Percentiles rank a stretch among this genome's conserved stretches.
phyloP scores from a whole-genome alignment of 2,888 invertebrate species.

The Scelioninae gen. 2 region DNA sequence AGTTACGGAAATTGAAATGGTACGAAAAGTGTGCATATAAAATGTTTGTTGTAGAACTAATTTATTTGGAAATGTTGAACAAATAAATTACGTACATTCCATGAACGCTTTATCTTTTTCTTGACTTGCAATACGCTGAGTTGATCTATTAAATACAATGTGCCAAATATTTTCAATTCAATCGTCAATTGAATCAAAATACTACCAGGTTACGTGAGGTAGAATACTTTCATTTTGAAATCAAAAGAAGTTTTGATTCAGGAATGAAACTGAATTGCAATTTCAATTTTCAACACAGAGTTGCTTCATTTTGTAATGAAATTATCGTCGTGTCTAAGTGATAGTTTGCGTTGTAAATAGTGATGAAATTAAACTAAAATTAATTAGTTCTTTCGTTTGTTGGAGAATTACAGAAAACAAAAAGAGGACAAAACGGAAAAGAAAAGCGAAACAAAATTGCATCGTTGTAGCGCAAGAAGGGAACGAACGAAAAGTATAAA shows the following conservation, averaged over 20 bases:
- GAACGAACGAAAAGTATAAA: slow-evolving; percentile 27
- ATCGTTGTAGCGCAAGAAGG: slow-evolving; percentile 1
- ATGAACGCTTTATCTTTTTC: background rate
- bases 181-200: slow-evolving; percentile 9
- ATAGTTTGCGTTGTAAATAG: slow-evolving; percentile 43
- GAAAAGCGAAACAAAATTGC: no score
- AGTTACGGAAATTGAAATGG: no score
- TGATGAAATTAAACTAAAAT: slow-evolving; percentile 15
- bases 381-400: no score
- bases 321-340: slow-evolving; percentile 21
- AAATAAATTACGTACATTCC: slow-evolving; percentile 38
- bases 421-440: no score
- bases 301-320: slow-evolving; percentile 24
- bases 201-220: slow-evolving; percentile 36
- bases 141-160: no score
- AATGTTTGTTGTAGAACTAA: no score
- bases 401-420: no score
- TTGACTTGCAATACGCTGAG: no score
- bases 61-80: no score
- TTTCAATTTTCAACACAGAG: slow-evolving; percentile 1
- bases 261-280: background rate
- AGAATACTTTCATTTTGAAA: slow-evolving; percentile 32
- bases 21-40: no score
- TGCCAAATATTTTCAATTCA: slow-evolving; percentile 48
- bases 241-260: slow-evolving; percentile 22